phyloP scores from a whole-genome alignment of 1,140 invertebrate genomes.

The Nixonia krombeini region DNA sequence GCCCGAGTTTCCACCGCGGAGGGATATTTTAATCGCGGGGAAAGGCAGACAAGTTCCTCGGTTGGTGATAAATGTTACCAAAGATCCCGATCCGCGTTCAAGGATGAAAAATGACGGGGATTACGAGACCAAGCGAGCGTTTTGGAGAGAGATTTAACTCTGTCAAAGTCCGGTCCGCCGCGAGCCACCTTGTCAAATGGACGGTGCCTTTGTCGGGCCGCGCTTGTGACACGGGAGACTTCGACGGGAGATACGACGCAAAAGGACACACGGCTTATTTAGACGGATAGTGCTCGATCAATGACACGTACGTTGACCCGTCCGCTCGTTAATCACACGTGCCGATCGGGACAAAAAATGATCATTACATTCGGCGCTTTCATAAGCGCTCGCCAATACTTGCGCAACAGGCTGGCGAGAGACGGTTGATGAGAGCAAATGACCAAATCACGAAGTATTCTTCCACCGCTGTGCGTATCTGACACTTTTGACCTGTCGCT shows the following conservation, averaged over 20 bases:
- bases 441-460: background rate
- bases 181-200: conserved; percentile 23
- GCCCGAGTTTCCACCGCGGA: too few relatives aligned
- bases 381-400: conserved; percentile 12
- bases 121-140: background rate
- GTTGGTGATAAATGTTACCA: too few relatives aligned
- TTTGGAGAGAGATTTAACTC: conserved; percentile 27
- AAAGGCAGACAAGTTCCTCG: too few relatives aligned
- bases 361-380: conserved; percentile 30
- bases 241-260: conserved; percentile 18
- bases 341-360: conserved; percentile 32
- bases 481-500: background rate
- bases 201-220: conserved; percentile 15
- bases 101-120: too few relatives aligned
- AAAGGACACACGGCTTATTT: conserved; percentile 42
- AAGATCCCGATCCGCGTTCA: background rate
- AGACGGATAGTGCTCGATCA: conserved; percentile 43
- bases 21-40: too few relatives aligned
- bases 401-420: background rate
- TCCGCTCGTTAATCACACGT: conserved; percentile 37
- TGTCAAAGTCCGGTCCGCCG: conserved; percentile 24
- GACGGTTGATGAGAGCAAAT: background rate
- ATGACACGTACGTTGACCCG: conserved; percentile 43
- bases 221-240: conserved; percentile 16
- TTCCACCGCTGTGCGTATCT: background rate